Conservation (phyloP, 64 coral and sea anemone genomes). For the Hydrozoanthus tunicans region DNA sequence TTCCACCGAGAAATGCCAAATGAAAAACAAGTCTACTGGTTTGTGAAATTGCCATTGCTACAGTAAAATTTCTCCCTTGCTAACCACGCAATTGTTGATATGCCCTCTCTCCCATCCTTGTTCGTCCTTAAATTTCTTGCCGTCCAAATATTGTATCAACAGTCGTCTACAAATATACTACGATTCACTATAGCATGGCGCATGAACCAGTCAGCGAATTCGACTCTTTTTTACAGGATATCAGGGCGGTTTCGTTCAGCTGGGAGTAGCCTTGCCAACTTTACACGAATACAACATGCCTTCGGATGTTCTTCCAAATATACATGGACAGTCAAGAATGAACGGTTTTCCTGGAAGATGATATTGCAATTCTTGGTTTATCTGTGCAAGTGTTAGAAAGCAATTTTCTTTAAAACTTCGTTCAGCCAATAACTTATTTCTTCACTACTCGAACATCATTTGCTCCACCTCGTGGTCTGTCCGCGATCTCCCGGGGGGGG, state of each 20-base stretch:
- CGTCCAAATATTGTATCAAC: not conserved
- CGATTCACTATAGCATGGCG: not conserved
- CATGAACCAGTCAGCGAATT: constrained; percentile 12
- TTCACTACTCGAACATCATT: constrained; percentile 3
- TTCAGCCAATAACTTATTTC: not conserved
- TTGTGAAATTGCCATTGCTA: too few relatives aligned
- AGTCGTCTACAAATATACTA: not conserved
- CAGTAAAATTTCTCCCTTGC: too few relatives aligned
- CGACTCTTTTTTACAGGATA: not conserved
- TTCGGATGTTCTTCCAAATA: not conserved
- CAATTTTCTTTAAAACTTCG: constrained; percentile 31
- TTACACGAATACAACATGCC: constrained; percentile 33
- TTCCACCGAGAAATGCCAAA: not conserved
- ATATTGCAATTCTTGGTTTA: constrained; percentile 13
- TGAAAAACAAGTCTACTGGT: constrained; percentile 33
- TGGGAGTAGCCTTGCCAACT: not conserved
- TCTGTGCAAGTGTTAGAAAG: not conserved
- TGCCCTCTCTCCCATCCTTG: not conserved
- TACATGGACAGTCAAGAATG: not conserved
- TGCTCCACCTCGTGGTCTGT: constrained; percentile 15
- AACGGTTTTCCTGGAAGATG: not conserved
- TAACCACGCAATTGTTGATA: not conserved
- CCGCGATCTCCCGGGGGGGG: not conserved
- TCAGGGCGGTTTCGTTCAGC: constrained; percentile 18
- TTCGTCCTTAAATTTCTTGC: not conserved